Evolutionary conservation across 2,113 vertebrate genomes (phyloP).

Genomic region (Trematocara macrostoma): DNA sequence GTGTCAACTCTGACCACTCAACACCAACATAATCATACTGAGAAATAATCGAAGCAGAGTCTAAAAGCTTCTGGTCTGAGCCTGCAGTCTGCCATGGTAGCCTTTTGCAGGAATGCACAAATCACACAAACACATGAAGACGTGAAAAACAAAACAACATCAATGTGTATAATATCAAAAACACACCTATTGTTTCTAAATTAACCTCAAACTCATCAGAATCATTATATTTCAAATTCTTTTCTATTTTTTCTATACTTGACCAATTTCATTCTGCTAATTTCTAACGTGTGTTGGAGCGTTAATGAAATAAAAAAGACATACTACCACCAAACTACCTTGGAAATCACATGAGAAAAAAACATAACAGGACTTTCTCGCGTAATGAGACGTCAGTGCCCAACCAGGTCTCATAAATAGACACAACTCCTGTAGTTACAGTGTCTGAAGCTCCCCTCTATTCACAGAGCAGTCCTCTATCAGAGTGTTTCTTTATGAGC

Average conservation of each 20-base stretch:
- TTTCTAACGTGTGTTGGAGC: background rate
- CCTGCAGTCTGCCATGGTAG: background rate
- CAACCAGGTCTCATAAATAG: constrained; percentile 15
- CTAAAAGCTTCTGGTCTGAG: background rate
- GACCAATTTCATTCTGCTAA: background rate
- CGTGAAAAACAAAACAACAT: background rate
- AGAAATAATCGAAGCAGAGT: background rate
- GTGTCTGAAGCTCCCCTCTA: background rate
- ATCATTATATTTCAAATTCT: background rate
- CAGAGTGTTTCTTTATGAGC: constrained; percentile 59
- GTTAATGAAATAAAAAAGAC: background rate
- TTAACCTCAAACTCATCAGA: background rate
- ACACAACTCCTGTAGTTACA: constrained; percentile 29
- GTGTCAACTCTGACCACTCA: constrained; percentile 37
- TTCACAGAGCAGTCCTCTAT: constrained; percentile 48
- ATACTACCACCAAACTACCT: background rate
- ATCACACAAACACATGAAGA: background rate
- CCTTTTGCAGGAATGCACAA: background rate
- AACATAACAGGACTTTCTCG: background rate
- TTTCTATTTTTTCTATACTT: background rate
- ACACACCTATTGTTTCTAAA: background rate
- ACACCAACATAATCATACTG: constrained; percentile 8
- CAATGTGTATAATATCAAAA: background rate
- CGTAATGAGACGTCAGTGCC: background rate
- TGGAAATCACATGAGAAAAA: background rate